Base-by-base conservation (phyloP, 2,113 vertebrate genomes). In the Phodopus roborovskii region DNA sequence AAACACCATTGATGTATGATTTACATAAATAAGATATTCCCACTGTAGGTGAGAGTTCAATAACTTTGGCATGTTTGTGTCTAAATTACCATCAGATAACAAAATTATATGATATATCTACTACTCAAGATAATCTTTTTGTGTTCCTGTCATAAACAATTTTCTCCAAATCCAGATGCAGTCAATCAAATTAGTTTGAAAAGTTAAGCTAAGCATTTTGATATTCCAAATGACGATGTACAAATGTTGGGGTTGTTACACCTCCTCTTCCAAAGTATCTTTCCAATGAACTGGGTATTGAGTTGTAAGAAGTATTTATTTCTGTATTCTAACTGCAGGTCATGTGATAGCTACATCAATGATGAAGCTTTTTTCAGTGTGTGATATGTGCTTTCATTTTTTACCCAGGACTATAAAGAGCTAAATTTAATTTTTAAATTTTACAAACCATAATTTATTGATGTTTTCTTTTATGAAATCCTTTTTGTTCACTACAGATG, bases 201-300 rank as follows among this genome's bases (percentile, higher is more conserved):
- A 94, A 75, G 22, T 94, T 66, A 86, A 58, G 84, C 13, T 66
- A 86, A 66, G 84, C 13, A 39, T 60, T 84, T 92, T 84, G 78
- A 58, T 30, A 94, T 85, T 89, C 10, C 50, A 12, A 96, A n/a
- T 5, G 30, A 17, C 24, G 68, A 66, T 12, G 26, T 58, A 74
- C 24, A 86, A 90, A n/a, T 60, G 3, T 84, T 94, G 6, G 7
- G n/a, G 22, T 81, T 89, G 22, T 42, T 88, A 36, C 15, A 71
- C 20, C n/a, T n/a, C 36, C 20, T 62, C 60, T 62, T 71, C 16
- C 66, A 68, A 86, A 53, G 2, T 68, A 36, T 93, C 45, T 86
- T 86, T 45, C 70, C 68, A 88, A 58, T 71, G 42, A 82, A 50
- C 68, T 78, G 58, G 42, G 2, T 88, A 62, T 62, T 62, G 60